phyloP scores from a whole-genome alignment of 2,888 invertebrate genomes.

The Dioctria rufipes region DNA sequence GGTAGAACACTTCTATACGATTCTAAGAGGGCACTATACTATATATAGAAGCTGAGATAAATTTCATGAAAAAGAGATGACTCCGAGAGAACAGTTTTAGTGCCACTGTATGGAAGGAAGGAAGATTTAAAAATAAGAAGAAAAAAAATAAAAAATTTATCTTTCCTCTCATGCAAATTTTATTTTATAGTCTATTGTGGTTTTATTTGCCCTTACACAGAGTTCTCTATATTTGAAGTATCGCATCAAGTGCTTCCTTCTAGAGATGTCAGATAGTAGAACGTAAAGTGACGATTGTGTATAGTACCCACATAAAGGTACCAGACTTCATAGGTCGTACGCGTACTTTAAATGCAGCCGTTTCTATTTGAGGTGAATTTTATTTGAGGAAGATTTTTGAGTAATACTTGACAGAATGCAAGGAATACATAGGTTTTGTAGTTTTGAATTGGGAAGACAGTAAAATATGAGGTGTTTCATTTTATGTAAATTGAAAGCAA shows the following conservation, averaged over 20 bases:
- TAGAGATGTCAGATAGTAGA: background rate
- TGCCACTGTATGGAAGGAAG: background rate
- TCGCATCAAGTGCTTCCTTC: conserved; percentile 8
- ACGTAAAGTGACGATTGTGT: conserved; percentile 29
- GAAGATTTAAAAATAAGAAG: too few species aligned
- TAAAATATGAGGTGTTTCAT: background rate
- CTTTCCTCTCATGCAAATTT: conserved; percentile 32
- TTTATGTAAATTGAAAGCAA: too few species aligned
- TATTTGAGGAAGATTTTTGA: background rate
- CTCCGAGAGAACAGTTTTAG: background rate
- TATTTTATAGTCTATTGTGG: conserved; percentile 26
- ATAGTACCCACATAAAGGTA: too few species aligned
- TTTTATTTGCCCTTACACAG: conserved; percentile 27
- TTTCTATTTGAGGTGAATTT: conserved; percentile 5
- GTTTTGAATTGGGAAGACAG: background rate
- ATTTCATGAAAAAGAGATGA: background rate
- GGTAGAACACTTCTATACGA: too few species aligned
- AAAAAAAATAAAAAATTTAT: background rate
- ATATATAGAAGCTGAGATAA: background rate
- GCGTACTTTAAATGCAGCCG: too few species aligned
- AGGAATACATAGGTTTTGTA: background rate
- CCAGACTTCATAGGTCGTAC: too few species aligned
- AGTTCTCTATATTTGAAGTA: conserved; percentile 13
- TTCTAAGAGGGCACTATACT: too few species aligned
- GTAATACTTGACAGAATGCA: background rate